A percentile compares a stretch with the other conserved stretches of the same genome.
phyloP scores from a whole-genome alignment of 2,888 invertebrate species.

The Caenorhabditis sulstoni region DNA sequence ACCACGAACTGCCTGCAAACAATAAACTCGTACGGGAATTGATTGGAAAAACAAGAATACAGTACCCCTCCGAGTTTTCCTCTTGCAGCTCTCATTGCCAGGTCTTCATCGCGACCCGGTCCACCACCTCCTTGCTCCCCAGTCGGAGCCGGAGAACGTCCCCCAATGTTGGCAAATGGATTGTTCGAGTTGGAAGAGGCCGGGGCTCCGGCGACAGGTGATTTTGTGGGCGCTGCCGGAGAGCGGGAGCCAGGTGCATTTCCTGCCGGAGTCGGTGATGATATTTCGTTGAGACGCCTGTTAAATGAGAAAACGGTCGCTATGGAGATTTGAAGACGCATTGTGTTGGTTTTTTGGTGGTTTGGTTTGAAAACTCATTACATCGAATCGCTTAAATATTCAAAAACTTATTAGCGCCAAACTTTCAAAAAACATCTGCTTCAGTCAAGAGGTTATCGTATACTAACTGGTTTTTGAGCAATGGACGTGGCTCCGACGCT shows the following conservation, averaged over 20 bases:
- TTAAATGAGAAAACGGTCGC: background rate
- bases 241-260: slow-evolving; percentile 25
- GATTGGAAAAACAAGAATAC: background rate
- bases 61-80: slow-evolving; percentile 69
- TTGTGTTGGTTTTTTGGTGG: no score
- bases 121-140: slow-evolving; percentile 8
- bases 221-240: slow-evolving; percentile 13
- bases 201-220: slow-evolving; percentile 16
- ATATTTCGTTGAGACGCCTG: slow-evolving; percentile 51
- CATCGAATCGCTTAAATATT: no score
- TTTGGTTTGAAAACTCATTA: no score
- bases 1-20: slow-evolving; percentile 63
- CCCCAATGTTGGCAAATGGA: slow-evolving; percentile 54
- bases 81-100: slow-evolving; percentile 63
- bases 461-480: slow-evolving; percentile 43
- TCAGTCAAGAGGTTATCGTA: no score
- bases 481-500: background rate
- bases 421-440: no score
- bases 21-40: background rate
- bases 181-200: slow-evolving; percentile 48
- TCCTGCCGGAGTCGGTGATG: slow-evolving; percentile 25
- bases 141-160: slow-evolving; percentile 14
- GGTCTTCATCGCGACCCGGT: slow-evolving; percentile 33
- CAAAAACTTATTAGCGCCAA: no score
- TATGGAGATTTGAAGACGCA: no score